phyloP scores from a whole-genome alignment of 2,113 vertebrate species.

The Lepus timidus region DNA sequence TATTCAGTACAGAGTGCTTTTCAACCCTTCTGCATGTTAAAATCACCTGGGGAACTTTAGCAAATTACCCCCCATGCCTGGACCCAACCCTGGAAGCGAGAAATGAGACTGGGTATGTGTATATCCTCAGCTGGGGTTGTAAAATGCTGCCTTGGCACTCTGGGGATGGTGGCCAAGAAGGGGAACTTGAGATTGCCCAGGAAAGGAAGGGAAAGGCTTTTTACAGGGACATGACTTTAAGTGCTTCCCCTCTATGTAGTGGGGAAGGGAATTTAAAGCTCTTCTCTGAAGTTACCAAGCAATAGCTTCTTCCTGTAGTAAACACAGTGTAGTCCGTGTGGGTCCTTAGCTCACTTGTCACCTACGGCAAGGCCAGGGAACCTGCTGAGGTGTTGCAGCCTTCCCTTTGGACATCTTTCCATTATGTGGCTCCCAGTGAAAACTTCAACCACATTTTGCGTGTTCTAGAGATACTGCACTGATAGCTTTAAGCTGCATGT shows the following conservation, averaged over 20 bases:
- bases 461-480: not conserved
- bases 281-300: not conserved
- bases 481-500: fast-evolving
- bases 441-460: fast-evolving
- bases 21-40: not conserved
- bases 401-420: not conserved
- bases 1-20: conserved; percentile 42
- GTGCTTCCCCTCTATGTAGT: not conserved
- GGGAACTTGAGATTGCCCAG: not conserved
- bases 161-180: not conserved
- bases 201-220: not conserved
- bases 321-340: not conserved
- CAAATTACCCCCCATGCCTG: not conserved
- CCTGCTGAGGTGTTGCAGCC: not conserved
- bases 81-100: not conserved
- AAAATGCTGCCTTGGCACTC: not conserved
- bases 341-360: not conserved
- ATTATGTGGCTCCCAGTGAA: fast-evolving
- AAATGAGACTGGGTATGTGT: not conserved
- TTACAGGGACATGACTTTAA: not conserved
- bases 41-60: conserved; percentile 56
- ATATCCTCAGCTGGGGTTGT: not conserved
- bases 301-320: too few species aligned
- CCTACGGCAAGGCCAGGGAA: not conserved
- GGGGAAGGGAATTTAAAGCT: not conserved